Evolutionary conservation across 1,140 invertebrate genomes (phyloP).

Genomic region (Bilobella aurantiaca): DNA sequence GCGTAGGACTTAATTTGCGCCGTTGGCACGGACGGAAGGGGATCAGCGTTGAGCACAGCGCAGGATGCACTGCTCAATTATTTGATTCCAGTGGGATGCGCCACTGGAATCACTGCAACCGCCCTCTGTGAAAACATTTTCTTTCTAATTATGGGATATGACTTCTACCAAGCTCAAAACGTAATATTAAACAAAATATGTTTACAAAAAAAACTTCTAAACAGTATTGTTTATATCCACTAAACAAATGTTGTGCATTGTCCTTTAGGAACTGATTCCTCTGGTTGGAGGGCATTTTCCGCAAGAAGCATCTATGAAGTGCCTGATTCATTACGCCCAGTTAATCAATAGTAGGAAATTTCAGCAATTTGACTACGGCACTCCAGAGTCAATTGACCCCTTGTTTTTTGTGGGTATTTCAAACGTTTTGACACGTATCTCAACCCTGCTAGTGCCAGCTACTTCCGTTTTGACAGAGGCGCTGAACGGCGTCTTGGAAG

Average conservation of each 20-base stretch:
- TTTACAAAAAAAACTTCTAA: not conserved
- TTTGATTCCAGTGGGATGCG: not conserved
- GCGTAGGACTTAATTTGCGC: not conserved
- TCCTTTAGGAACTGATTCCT: not conserved
- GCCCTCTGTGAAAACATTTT: not conserved
- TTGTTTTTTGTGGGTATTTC: not conserved
- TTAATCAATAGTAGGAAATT: not conserved
- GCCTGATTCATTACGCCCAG: conserved; percentile 5
- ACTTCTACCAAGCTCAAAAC: not conserved
- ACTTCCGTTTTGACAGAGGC: too few species aligned
- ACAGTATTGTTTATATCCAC: not conserved
- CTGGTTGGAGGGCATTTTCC: not conserved
- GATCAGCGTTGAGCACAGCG: not conserved
- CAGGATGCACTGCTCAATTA: not conserved
- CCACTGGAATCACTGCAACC: not conserved
- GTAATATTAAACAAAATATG: not conserved
- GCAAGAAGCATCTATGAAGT: not conserved
- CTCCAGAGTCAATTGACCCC: not conserved
- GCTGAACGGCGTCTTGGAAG: too few species aligned
- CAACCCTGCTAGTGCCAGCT: too few species aligned
- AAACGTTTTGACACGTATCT: not conserved
- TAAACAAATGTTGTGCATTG: not conserved
- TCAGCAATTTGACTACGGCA: not conserved
- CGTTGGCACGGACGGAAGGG: not conserved
- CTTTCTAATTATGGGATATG: conserved; percentile 6